Base-by-base conservation (phyloP, 2,797 vertebrate genomes). In the Knipowitschia caucasica region DNA sequence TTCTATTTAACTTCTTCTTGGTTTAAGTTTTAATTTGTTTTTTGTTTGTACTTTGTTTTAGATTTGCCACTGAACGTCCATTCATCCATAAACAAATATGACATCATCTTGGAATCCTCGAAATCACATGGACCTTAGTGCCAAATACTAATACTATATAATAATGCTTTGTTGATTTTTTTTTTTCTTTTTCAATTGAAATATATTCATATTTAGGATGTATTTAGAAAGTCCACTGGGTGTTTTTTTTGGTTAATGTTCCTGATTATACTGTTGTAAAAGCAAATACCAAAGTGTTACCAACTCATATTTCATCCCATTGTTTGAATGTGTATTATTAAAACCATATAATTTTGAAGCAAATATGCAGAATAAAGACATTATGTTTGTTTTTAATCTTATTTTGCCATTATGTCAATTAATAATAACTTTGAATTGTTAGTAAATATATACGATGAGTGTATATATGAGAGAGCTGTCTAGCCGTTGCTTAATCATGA, bases 41-140 rank as follows among this genome's bases (percentile, higher is more conserved):
- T 69, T 77, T 85, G 62, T 42, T 79, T 85, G 83, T 75, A 31
- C 81, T 90, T 75, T 42, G 80, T 91, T 84, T 67, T 89, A 91
- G 90, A 92, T 86, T 76, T 80, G 56, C 86, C 78, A 81, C 85
- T 87, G 82, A 80, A 38, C 78, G 64, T 81, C 75, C 59, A 84
- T 83, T 78, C 78, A 77, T 85, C 81, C 82, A 74, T 84, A 86
- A 67, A 58, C 67, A 79, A 74, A 83, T 82, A 61, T 81, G 81
- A 86, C 73, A 80, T 64, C 85, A 85, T 72, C 87, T 82, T 84
- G 81, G 84, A 85, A 89, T 73, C 35, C 68, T 59, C 82, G 77
- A 70, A 71, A 86, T 80, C 78, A 85, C 64, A 68, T 38, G 58
- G 23, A 24, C n/a, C 23, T 36, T 25, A 35, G 20, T 50, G 49